Percentiles rank a stretch among this genome's conserved stretches.
Evolutionary conservation across 2,797 vertebrate species (phyloP).

Genomic region (Meda fulgida): DNA sequence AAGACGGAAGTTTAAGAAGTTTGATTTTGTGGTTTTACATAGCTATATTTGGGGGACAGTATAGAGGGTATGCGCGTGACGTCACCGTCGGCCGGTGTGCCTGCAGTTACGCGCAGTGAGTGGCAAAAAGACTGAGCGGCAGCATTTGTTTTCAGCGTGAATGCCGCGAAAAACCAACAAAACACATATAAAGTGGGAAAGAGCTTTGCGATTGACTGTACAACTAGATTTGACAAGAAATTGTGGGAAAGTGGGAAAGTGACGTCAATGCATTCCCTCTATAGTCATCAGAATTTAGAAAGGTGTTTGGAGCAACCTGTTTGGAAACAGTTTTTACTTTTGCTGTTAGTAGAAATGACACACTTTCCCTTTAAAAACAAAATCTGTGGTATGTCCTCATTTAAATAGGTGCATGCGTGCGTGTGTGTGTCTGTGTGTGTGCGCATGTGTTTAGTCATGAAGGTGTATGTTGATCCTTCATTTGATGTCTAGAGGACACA

Average conservation of each 20-base stretch:
- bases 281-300: not conserved
- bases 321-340: too few relatives aligned
- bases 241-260: too few relatives aligned
- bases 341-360: not conserved
- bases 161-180: too few relatives aligned
- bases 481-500: slow-evolving; percentile 9
- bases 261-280: too few relatives aligned
- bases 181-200: too few relatives aligned
- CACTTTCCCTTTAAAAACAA: not conserved
- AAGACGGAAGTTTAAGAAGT: not conserved
- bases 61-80: too few relatives aligned
- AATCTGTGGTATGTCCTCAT: not conserved
- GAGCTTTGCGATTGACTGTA: too few relatives aligned
- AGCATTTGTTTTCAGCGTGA: too few relatives aligned
- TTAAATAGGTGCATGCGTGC: not conserved
- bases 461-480: slow-evolving; percentile 4
- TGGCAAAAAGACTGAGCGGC: too few relatives aligned
- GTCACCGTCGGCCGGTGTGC: too few relatives aligned
- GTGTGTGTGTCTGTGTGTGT: not conserved
- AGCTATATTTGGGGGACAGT: not conserved
- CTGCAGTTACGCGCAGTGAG: too few relatives aligned
- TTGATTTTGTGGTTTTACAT: not conserved
- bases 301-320: not conserved
- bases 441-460: not conserved
- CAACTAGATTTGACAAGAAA: too few relatives aligned